phyloP scores from a whole-genome alignment of 2,888 invertebrate genomes.

The Agrilus cyanescens region DNA sequence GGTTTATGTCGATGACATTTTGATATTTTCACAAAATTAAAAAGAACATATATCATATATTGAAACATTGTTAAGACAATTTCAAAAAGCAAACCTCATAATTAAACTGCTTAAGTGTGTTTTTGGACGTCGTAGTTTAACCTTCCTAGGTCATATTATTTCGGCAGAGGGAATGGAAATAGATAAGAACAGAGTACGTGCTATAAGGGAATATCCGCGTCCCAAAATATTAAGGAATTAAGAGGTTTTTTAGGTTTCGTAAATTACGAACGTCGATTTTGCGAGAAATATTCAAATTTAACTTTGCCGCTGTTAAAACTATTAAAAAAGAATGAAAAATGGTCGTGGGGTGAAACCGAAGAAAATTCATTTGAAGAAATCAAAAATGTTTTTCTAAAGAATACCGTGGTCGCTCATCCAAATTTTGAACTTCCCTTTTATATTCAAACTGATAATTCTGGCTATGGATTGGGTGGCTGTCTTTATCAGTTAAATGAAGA shows the following conservation, averaged over 20 bases:
- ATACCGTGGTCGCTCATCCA: neutral
- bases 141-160: no score
- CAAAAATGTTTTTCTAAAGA: neutral
- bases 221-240: neutral
- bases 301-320: neutral
- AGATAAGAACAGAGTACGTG: no score
- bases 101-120: no score
- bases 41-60: no score
- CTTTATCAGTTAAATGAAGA: no score
- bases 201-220: no score
- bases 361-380: neutral
- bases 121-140: no score
- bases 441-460: constrained; percentile 4
- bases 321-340: neutral
- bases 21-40: no score
- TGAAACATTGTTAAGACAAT: no score
- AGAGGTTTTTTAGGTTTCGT: neutral
- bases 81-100: no score
- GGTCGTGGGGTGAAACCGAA: neutral
- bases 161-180: no score
- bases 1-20: no score
- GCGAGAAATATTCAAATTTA: neutral
- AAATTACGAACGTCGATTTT: neutral
- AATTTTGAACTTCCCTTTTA: neutral
- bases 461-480: constrained; percentile 10